Evolutionary conservation across 2,113 vertebrate genomes (phyloP).

Genomic region (Phalacrocorax carbo): DNA sequence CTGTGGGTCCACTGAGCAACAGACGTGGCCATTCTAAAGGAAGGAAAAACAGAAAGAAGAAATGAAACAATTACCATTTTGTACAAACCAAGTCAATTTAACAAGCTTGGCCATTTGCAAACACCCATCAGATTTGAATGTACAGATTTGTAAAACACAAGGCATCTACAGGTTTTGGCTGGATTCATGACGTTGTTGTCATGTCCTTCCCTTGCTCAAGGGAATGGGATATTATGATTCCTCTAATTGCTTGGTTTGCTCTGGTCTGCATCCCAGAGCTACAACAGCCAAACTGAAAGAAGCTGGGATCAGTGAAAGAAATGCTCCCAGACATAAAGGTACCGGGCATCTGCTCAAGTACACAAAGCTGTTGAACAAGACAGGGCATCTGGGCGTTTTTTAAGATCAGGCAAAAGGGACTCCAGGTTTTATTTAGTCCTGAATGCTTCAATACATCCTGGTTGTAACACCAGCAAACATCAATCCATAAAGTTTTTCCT

Average conservation of each 20-base stretch:
- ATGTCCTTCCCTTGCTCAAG: not conserved
- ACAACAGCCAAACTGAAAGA: not conserved
- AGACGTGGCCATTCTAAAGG: slow-evolving; percentile 93
- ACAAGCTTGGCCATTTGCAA: not conserved
- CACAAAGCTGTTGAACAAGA: not conserved
- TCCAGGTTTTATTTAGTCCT: not conserved
- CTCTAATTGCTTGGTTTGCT: not conserved
- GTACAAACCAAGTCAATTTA: not conserved
- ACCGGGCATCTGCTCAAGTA: not conserved
- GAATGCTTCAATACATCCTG: not conserved
- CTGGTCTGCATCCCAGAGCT: not conserved
- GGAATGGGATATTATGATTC: not conserved
- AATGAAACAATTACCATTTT: not conserved
- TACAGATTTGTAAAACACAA: not conserved
- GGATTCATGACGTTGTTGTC: not conserved
- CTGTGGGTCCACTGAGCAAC: slow-evolving; percentile 98
- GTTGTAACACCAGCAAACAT: not conserved
- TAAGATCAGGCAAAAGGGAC: not conserved
- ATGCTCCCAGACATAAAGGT: not conserved
- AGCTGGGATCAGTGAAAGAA: not conserved
- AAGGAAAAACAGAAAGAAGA: slow-evolving; percentile 19
- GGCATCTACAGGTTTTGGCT: not conserved
- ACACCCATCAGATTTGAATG: not conserved
- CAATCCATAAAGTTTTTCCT: not conserved
- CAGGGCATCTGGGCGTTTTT: not conserved